Percentiles rank a stretch among this genome's conserved stretches.
These are phyloP conservation scores for Venturia canescens DNA, from an alignment of 1,140 invertebrate genomes.

Conservation along the genomic window DNA sequence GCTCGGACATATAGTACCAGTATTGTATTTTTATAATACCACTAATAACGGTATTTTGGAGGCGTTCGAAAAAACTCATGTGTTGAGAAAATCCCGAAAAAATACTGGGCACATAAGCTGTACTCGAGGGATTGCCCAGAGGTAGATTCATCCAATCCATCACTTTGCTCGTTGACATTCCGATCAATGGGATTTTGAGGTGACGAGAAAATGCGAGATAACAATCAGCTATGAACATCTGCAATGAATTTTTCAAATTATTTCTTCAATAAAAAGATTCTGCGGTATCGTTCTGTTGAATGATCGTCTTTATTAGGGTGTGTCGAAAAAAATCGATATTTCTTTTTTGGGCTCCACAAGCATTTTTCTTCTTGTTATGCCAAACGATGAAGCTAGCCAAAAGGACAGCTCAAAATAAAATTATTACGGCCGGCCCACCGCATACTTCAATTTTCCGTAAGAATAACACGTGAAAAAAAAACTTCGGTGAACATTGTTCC, in stretches of 20 bases:
- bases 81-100: conserved; percentile 78
- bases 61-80: conserved; percentile 80
- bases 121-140: conserved; percentile 79
- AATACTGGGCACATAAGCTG: conserved; percentile 79
- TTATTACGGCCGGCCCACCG: too few relatives aligned
- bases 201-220: conserved; percentile 78
- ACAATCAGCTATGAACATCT: conserved; percentile 65
- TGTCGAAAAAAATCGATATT: too few relatives aligned
- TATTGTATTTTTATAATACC: conserved; percentile 34
- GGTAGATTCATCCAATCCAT: conserved; percentile 81
- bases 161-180: conserved; percentile 78
- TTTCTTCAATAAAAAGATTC: too few relatives aligned
- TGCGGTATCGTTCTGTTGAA: too few relatives aligned
- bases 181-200: conserved; percentile 80
- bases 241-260: neutral
- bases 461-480: too few relatives aligned
- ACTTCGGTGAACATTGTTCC: too few relatives aligned
- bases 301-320: too few relatives aligned
- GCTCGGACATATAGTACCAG: conserved; percentile 51
- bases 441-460: too few relatives aligned
- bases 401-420: too few relatives aligned
- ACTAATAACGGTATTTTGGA: conserved; percentile 75
- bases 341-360: too few relatives aligned
- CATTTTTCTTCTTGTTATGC: too few relatives aligned
- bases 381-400: too few relatives aligned